Base-by-base conservation (phyloP, 2,888 invertebrate genomes). In the Drosophila cognata region DNA sequence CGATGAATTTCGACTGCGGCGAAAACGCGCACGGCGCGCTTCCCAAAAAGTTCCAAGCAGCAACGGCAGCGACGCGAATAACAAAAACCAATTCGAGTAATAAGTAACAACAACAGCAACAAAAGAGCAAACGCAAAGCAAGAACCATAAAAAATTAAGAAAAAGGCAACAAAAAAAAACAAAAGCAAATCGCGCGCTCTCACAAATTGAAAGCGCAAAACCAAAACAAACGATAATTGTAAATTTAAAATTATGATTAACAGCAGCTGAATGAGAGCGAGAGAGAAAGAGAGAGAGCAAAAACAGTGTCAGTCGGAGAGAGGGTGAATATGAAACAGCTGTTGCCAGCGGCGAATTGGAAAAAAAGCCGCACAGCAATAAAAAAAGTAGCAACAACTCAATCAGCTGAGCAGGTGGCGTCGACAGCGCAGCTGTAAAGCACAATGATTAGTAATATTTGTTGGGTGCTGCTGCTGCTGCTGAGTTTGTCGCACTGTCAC, bases 221-320 rank as follows among this genome's bases (percentile, higher is more conserved):
- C 82, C 85, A 82, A 84, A 90, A 85, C 77, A 89, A 86, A 90
- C 82, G 84, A 87, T 88, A 83, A 91, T 86, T 83, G 89, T 86
- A 86, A 84, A 86, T 89, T 89, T 88, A 86, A 86, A 90, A 84
- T 83, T 86, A 88, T 91, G 90, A 90, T 84, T 88, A 88, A 90
- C 43, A 50, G 56, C 52, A 43, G 52, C n/a, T 10, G 67, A 36
- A 56, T 67, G 52, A 31, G 65, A 33, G 43, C 57, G 21, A 64
- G 43, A 48, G 57, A 38, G 50, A 36, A 13, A 21, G 35, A 53
- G 48, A 60, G 62, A 50, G 51, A 33, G 56, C 5, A 18, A 50
- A 46, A 46, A 36, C 29, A 59, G 16, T 28, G 41, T 7, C 41
- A 41, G 41, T n/a, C 21, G 33, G 43, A 51, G 65, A 55, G 53